Evolutionary conservation across 1,140 invertebrate species (phyloP).

Genomic region (Brachionus manjavacas): DNA sequence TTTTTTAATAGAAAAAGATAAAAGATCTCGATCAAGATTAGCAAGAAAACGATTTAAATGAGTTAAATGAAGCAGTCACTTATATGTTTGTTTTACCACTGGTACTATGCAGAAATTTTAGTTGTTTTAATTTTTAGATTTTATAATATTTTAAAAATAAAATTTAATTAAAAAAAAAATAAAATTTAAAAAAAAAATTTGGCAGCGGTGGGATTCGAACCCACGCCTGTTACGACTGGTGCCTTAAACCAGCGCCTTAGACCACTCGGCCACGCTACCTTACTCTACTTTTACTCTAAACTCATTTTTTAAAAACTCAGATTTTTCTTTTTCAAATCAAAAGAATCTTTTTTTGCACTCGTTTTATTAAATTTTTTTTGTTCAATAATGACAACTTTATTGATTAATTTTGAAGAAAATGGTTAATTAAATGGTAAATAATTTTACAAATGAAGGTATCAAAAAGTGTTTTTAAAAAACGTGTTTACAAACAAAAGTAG

Average conservation of each 20-base stretch:
- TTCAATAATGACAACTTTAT: background rate
- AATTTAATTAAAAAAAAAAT: background rate
- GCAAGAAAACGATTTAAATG: background rate
- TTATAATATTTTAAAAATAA: background rate
- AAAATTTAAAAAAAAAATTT: constrained; percentile 51
- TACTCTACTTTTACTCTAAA: background rate
- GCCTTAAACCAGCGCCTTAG: constrained; percentile 99
- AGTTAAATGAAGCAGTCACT: no score
- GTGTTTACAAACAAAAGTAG: constrained; percentile 1
- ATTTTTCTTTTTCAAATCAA: no score
- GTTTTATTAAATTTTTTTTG: background rate
- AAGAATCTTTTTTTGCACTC: no score
- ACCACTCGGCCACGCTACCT: constrained; percentile 94
- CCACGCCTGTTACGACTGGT: constrained; percentile 96
- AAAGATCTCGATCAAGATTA: background rate
- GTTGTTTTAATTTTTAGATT: background rate
- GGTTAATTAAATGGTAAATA: background rate
- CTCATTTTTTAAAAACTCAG: background rate
- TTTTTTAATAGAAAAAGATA: background rate
- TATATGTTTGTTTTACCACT: no score
- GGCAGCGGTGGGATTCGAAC: constrained; percentile 98
- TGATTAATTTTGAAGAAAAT: background rate
- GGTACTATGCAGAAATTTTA: background rate
- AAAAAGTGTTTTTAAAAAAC: background rate
- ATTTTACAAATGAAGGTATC: background rate